phyloP scores from a whole-genome alignment of 1,140 invertebrate species.

The Lysiphlebus fabarum region DNA sequence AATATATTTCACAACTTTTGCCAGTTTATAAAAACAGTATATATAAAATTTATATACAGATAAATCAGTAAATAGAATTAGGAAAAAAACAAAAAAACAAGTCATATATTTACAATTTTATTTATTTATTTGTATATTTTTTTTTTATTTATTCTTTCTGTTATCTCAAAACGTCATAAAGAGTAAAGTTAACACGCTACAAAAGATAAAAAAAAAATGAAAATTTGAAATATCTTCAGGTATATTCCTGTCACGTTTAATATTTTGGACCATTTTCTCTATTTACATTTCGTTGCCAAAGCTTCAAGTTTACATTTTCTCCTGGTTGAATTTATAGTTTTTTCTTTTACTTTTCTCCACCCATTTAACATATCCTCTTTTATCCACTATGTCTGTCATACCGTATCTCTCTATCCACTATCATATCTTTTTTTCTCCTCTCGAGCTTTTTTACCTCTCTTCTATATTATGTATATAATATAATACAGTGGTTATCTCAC shows the following conservation, averaged over 20 bases:
- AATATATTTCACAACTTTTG: too few relatives aligned
- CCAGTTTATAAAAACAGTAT: too few relatives aligned
- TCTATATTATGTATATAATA: too few relatives aligned
- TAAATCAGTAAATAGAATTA: too few relatives aligned
- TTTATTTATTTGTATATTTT: too few relatives aligned
- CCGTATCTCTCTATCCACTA: too few relatives aligned
- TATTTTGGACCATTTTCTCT: slow-evolving; percentile 21
- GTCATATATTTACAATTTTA: too few relatives aligned
- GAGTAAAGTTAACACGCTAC: slow-evolving; percentile 10
- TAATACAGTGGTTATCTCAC: slow-evolving; percentile 9
- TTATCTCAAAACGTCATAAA: not conserved
- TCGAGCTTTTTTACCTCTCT: not conserved
- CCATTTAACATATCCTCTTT: not conserved
- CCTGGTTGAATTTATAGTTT: not conserved
- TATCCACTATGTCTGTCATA: too few relatives aligned
- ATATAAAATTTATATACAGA: too few relatives aligned
- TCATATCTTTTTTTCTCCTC: not conserved
- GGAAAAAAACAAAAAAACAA: too few relatives aligned
- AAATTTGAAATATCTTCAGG: not conserved
- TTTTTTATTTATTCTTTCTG: too few relatives aligned
- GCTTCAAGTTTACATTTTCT: slow-evolving; percentile 15
- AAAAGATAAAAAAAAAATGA: too few relatives aligned
- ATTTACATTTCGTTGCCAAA: slow-evolving; percentile 19
- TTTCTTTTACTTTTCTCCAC: not conserved
- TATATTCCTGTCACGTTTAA: slow-evolving; percentile 24